Evolutionary conservation across 2,797 vertebrate genomes (phyloP).

Genomic region (Mus spretus): DNA sequence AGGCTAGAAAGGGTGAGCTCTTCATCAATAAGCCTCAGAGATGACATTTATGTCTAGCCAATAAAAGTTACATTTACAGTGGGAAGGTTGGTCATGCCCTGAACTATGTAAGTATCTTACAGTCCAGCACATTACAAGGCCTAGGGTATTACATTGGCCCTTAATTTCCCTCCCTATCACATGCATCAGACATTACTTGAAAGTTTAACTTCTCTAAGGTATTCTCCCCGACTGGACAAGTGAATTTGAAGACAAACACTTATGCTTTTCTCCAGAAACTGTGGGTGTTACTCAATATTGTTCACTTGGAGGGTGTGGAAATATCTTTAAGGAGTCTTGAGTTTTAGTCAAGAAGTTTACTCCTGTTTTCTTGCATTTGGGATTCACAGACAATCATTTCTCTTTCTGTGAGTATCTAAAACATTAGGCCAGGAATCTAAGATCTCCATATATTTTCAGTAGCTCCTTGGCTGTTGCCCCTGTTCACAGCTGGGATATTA

Average conservation of each 20-base stretch:
- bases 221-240: neutral
- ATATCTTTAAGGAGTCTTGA: neutral
- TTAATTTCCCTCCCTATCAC: constrained; percentile 15
- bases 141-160: neutral
- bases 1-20: neutral
- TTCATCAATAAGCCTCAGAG: neutral
- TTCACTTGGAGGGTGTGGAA: neutral
- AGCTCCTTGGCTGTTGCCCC: neutral
- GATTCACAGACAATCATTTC: neutral
- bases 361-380: neutral
- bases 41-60: neutral
- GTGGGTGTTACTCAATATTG: neutral
- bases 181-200: neutral
- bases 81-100: neutral
- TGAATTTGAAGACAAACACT: constrained; percentile 20
- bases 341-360: constrained; percentile 11
- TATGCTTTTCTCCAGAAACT: neutral
- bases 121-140: neutral
- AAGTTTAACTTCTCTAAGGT: neutral
- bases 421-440: constrained; percentile 26
- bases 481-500: constrained; percentile 27
- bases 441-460: constrained; percentile 20
- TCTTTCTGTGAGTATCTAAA: constrained; percentile 44
- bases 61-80: neutral
- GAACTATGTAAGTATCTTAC: neutral